Evolutionary conservation across 2,113 vertebrate genomes (phyloP).

Genomic region (Cisticola juncidis): DNA sequence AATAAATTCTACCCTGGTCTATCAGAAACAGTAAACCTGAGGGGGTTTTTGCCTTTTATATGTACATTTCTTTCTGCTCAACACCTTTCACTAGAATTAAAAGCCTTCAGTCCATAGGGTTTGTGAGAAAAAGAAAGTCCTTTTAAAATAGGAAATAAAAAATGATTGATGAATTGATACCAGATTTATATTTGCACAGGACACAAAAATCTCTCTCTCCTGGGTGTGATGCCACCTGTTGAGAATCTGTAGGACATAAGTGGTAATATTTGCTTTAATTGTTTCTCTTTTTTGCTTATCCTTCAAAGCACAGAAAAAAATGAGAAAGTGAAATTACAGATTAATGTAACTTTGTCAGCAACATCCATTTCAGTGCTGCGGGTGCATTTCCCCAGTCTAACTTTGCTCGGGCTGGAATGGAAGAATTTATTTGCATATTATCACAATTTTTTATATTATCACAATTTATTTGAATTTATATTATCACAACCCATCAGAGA

Average conservation of each 20-base stretch:
- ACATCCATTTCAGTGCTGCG: not conserved
- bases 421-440: not conserved
- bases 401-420: not conserved
- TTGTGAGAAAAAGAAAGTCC: not conserved
- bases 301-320: not conserved
- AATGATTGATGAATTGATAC: accelerated
- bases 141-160: not conserved
- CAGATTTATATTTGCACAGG: not conserved
- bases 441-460: no score
- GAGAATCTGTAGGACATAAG: not conserved
- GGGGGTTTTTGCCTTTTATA: not conserved
- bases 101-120: not conserved
- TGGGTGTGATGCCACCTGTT: not conserved
- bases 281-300: not conserved
- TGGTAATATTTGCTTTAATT: not conserved
- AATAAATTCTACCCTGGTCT: not conserved
- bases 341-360: not conserved
- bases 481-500: not conserved
- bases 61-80: not conserved
- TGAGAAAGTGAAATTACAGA: not conserved
- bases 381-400: not conserved
- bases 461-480: no score
- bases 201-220: not conserved
- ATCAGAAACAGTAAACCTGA: not conserved
- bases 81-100: not conserved